Base-by-base conservation (phyloP, 2,888 invertebrate species). In the Poecilobothrus nobilitatus region DNA sequence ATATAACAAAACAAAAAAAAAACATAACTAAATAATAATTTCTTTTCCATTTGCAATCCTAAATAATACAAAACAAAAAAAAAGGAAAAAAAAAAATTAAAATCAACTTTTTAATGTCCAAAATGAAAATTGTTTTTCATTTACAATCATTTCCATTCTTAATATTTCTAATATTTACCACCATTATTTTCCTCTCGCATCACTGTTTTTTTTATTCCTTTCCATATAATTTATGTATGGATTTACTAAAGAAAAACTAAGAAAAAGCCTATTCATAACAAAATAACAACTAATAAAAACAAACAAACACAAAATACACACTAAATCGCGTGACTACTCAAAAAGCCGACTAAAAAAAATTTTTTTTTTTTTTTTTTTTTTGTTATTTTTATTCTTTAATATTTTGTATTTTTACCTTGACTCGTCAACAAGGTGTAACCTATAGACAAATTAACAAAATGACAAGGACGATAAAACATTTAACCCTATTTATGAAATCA, bases 401-500 rank as follows among this genome's bases (percentile, higher is more conserved):
- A 12, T 53, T 6, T 53, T 53, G 6, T 15, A 44, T 44, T 12
- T 53, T 53, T n/a, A 53, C 53, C 53, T 53, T 53, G 53, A 53
- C 53, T 53, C 53, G 53, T 53, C 18, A 53, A 53, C 53, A 53
- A 53, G 53, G 53, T 53, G 53, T 53, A 53, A 53, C 18, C 53
- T 53, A 53, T 53, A 53, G 53, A 53, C 53, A 53, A 53, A 53
- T 53, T 53, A 53, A 53, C 53, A 53, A 53, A 27, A 53, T 53
- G 53, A 53, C 53, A 53, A 53, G 53, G 53, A 53, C 53, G 53
- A 53, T 12, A 53, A 53, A 53, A 53, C 18, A 53, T 53, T 53
- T 53, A 53, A 53, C 53, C 18, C 53, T 53, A 53, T 15, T 53
- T 53, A 53, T 53, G 41, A 41, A 41, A 41, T 9, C 12, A 41